Conservation (phyloP, 2,797 vertebrate genomes). For the Alauda arvensis region DNA sequence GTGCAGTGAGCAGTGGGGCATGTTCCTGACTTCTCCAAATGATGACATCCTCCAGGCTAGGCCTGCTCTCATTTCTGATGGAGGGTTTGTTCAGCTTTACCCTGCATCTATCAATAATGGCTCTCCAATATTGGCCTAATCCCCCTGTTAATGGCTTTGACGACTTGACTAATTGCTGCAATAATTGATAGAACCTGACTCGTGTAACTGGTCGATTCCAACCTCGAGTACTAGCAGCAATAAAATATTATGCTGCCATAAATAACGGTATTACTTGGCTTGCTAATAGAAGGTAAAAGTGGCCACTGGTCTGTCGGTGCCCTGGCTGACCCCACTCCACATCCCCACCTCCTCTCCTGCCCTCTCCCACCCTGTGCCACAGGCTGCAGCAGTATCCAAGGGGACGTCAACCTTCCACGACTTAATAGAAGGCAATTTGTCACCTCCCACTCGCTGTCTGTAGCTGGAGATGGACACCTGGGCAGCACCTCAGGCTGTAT, state of each 20-base stretch:
- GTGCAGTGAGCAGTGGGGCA: background rate
- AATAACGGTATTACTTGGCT: slow-evolving; percentile 66
- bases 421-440: slow-evolving; percentile 78
- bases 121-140: slow-evolving; percentile 70
- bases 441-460: slow-evolving; percentile 79
- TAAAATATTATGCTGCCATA: slow-evolving; percentile 78
- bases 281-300: background rate
- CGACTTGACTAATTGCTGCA: slow-evolving; percentile 85
- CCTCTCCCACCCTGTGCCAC: slow-evolving; percentile 60
- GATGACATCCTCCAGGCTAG: slow-evolving; percentile 40
- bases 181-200: slow-evolving; percentile 90
- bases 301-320: slow-evolving; percentile 32
- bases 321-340: slow-evolving; percentile 67
- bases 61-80: background rate
- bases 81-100: background rate
- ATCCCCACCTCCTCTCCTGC: slow-evolving; percentile 64
- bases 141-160: slow-evolving; percentile 65
- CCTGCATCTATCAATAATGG: slow-evolving; percentile 46
- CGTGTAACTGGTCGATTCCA: slow-evolving; percentile 82
- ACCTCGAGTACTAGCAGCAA: slow-evolving; percentile 76
- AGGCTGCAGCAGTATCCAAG: background rate
- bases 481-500: slow-evolving; percentile 75
- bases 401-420: slow-evolving; percentile 65
- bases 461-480: slow-evolving; percentile 71
- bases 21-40: background rate